A percentile compares a stretch with the other conserved stretches of the same genome.
Evolutionary conservation across 1,140 invertebrate species (phyloP).

Genomic region (Euschistus heros): DNA sequence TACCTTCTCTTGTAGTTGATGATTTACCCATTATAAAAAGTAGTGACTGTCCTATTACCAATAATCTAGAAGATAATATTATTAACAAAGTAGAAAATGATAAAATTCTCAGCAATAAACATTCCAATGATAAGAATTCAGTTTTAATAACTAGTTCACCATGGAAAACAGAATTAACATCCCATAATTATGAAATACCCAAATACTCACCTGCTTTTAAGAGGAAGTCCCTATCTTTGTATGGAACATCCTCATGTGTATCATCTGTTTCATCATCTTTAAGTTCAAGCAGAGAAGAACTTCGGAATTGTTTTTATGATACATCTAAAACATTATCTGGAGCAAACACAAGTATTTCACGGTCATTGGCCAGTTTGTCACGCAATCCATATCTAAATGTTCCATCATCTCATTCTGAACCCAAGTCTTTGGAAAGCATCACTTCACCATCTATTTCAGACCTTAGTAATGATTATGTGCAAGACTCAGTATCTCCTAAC

Average conservation of each 20-base stretch:
- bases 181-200: slow-evolving; percentile 46
- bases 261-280: slow-evolving; percentile 31
- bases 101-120: background rate
- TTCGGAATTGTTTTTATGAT: slow-evolving; percentile 27
- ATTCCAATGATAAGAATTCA: slow-evolving; percentile 16
- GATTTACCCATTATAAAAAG: slow-evolving; percentile 75
- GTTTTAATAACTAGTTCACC: slow-evolving; percentile 30
- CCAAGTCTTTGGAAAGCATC: slow-evolving; percentile 48
- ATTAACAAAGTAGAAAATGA: slow-evolving; percentile 25
- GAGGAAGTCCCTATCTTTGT: slow-evolving; percentile 53
- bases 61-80: slow-evolving; percentile 25
- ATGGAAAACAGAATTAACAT: slow-evolving; percentile 39
- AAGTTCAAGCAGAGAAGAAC: slow-evolving; percentile 31
- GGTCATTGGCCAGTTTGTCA: background rate
- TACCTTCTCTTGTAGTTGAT: slow-evolving; percentile 41
- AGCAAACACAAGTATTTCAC: background rate
- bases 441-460: slow-evolving; percentile 43
- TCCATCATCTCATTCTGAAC: slow-evolving; percentile 26
- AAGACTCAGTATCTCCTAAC: slow-evolving; percentile 16
- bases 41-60: slow-evolving; percentile 33
- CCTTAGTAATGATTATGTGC: slow-evolving; percentile 47
- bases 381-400: slow-evolving; percentile 7
- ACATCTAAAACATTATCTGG: slow-evolving; percentile 10
- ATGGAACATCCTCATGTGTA: slow-evolving; percentile 38
- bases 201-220: slow-evolving; percentile 79